Conservation (phyloP, 1,140 invertebrate species). For the Aphidius gifuensis region DNA sequence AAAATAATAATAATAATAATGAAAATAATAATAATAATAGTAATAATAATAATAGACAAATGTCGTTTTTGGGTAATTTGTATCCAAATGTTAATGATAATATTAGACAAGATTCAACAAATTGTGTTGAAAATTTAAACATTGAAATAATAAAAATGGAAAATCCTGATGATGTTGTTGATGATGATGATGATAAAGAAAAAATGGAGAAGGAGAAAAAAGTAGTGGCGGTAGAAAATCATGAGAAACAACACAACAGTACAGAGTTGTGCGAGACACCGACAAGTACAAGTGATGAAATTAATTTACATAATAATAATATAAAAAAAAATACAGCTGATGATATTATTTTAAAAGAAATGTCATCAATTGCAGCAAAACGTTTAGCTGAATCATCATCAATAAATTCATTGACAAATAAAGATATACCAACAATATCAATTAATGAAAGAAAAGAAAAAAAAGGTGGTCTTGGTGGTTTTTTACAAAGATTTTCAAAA, state of each 20-base stretch:
- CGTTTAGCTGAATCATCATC: slow-evolving; percentile 38
- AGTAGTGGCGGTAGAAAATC: slow-evolving; percentile 24
- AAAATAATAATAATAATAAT: not conserved
- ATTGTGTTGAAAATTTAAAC: slow-evolving; percentile 9
- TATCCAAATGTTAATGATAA: slow-evolving; percentile 21
- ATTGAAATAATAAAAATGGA: slow-evolving; percentile 3
- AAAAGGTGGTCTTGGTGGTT: slow-evolving; percentile 53
- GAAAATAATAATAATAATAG: slow-evolving; percentile 5
- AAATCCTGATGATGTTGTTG: not conserved
- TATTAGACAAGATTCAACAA: not conserved
- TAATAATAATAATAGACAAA: not conserved
- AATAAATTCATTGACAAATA: slow-evolving; percentile 8
- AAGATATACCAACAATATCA: not conserved
- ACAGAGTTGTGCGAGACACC: slow-evolving; percentile 21
- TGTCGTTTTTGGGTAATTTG: slow-evolving; percentile 21
- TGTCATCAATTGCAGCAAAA: slow-evolving; percentile 48
- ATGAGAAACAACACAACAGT: slow-evolving; percentile 14
- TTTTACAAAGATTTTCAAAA: slow-evolving; percentile 56
- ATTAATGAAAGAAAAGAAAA: slow-evolving; percentile 38
- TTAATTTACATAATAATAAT: not conserved
- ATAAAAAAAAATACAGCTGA: slow-evolving; percentile 25
- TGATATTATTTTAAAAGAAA: slow-evolving; percentile 27
- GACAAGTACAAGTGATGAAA: slow-evolving; percentile 20
- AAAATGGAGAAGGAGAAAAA: slow-evolving; percentile 32
- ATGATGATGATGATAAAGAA: slow-evolving; percentile 17